Evolutionary conservation across 2,888 invertebrate genomes (phyloP), one percentile per base, ranked within the genome.

Genomic region (Drosophila imparisetae): DNA sequence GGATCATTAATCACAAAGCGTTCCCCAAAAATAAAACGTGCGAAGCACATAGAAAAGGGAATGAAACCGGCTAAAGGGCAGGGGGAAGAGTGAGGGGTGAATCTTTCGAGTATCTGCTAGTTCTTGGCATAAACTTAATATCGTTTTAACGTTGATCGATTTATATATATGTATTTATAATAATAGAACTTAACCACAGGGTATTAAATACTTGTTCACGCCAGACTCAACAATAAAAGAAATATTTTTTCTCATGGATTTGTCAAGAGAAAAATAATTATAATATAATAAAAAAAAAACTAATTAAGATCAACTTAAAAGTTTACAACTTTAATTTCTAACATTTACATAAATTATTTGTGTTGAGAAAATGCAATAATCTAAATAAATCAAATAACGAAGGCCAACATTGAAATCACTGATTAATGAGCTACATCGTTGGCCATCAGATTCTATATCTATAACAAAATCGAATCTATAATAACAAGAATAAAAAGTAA

Each of bases 1-100:
- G 54, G 38, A 78, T 75, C 86, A 86, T 86, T 79, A 86, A 86
- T 86, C 86, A 89, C 77, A 30, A 5, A n/a, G 54, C 29, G 34
- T 63, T 67, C 52, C 65, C 13, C 55, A 59, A 75, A 75, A 80
- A 75, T 68, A 75, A 67, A 70, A 49, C 58, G 32, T 34, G 18
- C 40, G 52, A 52, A 70, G 48, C 63, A 53, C 53, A 52, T 50
- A 38, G 42, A 38, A 59, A 53, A 42, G 58, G 54, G 49, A 42
- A 40, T 34, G 57, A 27, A 13, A 30, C 50, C 0, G 29, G 50
- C 29, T 10, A 10, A n/a, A 1, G 6, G 6, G n/a, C n/a, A 4
- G 52, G 30, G 52, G 30, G 29, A 50, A 50, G 4, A 15, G 15
- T 8, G 45, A 24, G 8, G 7, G 27, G 24, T 45, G 45, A 49